Conservation (phyloP, 2,113 vertebrate species). For the Micromys minutus region DNA sequence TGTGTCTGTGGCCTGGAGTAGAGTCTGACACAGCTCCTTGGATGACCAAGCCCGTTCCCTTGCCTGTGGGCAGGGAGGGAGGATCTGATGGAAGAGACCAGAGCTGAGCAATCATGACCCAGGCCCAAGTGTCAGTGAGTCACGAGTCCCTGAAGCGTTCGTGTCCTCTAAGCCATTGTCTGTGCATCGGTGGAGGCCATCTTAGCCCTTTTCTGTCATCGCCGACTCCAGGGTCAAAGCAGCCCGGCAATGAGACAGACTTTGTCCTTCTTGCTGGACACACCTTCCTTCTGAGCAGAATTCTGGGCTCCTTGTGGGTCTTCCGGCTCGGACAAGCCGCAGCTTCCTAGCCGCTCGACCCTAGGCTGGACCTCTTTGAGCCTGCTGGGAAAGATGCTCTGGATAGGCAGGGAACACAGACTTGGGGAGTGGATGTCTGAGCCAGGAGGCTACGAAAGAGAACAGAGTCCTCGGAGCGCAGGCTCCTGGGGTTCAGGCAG, state of each 20-base stretch:
- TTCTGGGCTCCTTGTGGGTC: background rate
- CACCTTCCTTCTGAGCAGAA: background rate
- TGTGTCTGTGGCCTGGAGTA: background rate
- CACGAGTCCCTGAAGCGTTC: background rate
- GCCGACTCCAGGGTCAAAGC: background rate
- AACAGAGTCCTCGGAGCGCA: background rate
- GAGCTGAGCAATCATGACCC: constrained; percentile 5
- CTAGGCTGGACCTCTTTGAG: background rate
- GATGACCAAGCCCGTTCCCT: constrained; percentile 8
- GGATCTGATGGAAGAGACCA: background rate
- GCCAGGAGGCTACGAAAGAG: too few species aligned
- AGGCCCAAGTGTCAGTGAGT: constrained; percentile 11
- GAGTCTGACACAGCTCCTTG: background rate
- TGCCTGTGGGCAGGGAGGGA: background rate
- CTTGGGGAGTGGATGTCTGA: background rate
- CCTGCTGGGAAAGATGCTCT: background rate
- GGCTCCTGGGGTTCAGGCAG: background rate
- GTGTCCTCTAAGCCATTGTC: background rate
- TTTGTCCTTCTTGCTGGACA: background rate
- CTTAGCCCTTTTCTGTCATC: accelerated
- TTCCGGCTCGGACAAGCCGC: background rate
- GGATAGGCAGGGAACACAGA: background rate
- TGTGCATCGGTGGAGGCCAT: accelerated
- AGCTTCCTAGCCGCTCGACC: background rate
- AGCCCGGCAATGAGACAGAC: background rate